Base-by-base conservation (phyloP, 2,113 vertebrate genomes). In the Hoplias malabaricus region DNA sequence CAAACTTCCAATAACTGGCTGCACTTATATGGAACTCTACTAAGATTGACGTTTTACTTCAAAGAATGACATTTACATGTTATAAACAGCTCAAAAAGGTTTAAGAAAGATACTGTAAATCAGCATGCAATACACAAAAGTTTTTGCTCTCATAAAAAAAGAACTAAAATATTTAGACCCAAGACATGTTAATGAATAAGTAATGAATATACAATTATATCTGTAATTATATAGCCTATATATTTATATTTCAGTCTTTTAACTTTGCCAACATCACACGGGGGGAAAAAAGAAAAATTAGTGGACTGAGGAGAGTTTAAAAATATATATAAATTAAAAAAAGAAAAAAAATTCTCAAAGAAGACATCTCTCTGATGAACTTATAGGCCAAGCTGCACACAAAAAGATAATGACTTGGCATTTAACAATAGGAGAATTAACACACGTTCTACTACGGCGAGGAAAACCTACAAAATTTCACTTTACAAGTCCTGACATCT, bases 81-180 rank as follows among this genome's bases (percentile, higher is more conserved):
- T 94, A 94, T 92, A 91, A 94, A 94, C 93, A 91, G 95, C 94
- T 95, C 94, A 94, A 94, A 93, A 93, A 89, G 91, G 89, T 89
- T 93, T 92, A 94, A 93, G 94, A 94, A 93, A 93, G 88, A 93
- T 92, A 96, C 93, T 89, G 93, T 92, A 93, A 94, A 92, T 93
- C 92, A 93, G 96, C 95, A 97, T 96, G 96, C 96, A 98, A 94
- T 95, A 97, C 94, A 96, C 93, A 91, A 95, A 96, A 93, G 92
- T 85, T 87, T 86, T 88, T 86, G 90, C 89, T 89, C 90, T 90
- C 89, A 93, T 94, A 96, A 93, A 95, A n/a, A 92, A 95, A 94
- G 90, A 87, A 83, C 82, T 81, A 84, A 83, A 83, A 87, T 83
- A 84, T 83, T 82, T 82, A 67, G 84, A 82, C 72, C 83, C 78